Evolutionary conservation across 1,140 invertebrate genomes (phyloP), one percentile per base, ranked within the genome.

Genomic region (silkworm (Bombyx mori)): DNA sequence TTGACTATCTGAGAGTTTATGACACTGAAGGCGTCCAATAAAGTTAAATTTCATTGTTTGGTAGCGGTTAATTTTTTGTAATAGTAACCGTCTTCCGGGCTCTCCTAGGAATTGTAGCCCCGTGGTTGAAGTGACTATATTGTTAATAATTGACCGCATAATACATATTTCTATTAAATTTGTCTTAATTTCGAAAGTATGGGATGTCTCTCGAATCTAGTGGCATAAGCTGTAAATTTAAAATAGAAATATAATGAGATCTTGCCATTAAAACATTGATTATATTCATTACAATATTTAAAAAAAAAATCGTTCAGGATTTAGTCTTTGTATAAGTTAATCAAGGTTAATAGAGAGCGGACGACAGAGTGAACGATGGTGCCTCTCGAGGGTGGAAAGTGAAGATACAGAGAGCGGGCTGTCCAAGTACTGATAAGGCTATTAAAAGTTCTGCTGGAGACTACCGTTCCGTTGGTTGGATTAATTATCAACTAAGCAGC

Each of bases 381-480:
- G 57, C 54, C 59, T 63, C 62, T 69, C 58, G 58, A 53, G 61
- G 49, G 58, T 63, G 62, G 42, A 46, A 22, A 65, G 66, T 57
- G 62, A 67, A 70, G 62, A 75, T 58, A 71, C 53, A 66, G 63
- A 68, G 60, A 59, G 71, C 67, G 70, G 77, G 70, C 75, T 79
- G 79, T 67, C 66, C 60, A 65, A 72, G 68, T 65, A 68, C 79
- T 75, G 81, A 88, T 88, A 86, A 86, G 75, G 75, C 82, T 86
- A 85, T 88, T 86, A 86, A 84, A 88, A 86, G 78, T 88, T 83
- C 79, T 77, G 70, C 73, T 71, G 58, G 63, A 75, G 73, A 76
- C 73, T 68, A 69, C 68, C 66, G 69, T 60, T 62, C 50, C 26
- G 42, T 35, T 67, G 76, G 66, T 9, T 22, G 54, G 54, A 55